These are phyloP conservation scores for Clarias macrocephalus DNA, from an alignment of 2,113 vertebrate genomes.

Conservation along the genomic window DNA sequence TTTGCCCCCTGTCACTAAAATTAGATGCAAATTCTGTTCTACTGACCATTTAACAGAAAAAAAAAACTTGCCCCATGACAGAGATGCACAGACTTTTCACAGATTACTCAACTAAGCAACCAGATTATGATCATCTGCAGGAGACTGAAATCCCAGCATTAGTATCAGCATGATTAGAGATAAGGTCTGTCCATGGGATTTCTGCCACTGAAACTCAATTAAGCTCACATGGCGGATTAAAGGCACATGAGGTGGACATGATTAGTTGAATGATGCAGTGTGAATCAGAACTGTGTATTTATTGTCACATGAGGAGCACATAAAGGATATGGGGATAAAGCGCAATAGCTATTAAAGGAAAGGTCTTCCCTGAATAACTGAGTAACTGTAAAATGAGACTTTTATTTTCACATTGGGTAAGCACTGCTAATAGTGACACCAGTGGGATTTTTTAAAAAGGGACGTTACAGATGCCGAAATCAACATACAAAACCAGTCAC, in stretches of 20 bases:
- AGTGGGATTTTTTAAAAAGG: not conserved
- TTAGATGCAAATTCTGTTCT: conserved; percentile 49
- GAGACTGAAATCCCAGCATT: conserved; percentile 21
- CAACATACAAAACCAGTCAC: too few relatives aligned
- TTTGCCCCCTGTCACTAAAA: conserved; percentile 31
- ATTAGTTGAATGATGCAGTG: not conserved
- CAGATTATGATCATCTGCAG: conserved; percentile 45
- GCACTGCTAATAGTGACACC: not conserved
- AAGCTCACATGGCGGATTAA: not conserved
- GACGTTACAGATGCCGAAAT: too few relatives aligned
- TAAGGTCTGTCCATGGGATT: not conserved
- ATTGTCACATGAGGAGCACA: not conserved
- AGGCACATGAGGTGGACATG: not conserved
- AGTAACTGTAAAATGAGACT: not conserved
- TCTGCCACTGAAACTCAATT: not conserved
- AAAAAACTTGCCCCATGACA: not conserved
- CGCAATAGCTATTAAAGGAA: not conserved
- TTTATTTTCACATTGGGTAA: not conserved
- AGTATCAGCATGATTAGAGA: conserved; percentile 25
- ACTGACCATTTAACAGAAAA: conserved; percentile 26
- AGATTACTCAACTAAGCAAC: conserved; percentile 39
- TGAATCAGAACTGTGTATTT: not conserved
- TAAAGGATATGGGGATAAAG: not conserved
- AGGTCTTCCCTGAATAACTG: not conserved
- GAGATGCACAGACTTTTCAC: conserved; percentile 25